Base-by-base conservation (phyloP, 2,888 invertebrate genomes). In the Caenorhabditis sinica region DNA sequence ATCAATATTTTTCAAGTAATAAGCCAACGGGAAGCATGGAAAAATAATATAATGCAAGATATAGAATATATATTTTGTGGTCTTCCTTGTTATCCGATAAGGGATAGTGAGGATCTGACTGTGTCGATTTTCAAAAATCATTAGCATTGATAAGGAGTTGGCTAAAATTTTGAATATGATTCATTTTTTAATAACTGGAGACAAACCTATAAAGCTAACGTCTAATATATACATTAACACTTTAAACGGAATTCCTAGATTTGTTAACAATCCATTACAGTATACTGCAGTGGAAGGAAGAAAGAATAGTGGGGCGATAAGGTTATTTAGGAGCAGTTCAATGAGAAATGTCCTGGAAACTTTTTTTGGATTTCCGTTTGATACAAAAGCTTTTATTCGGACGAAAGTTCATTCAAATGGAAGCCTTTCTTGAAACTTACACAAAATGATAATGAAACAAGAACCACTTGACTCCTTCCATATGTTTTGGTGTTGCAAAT, bases 381-480 rank as follows among this genome's bases (percentile, higher is more conserved):
- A 5, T 49, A 20, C 20, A n/a, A n/a, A n/a, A n/a, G 23, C 23
- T 53, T 53, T 23, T 45, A 3, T 45, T n/a, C n/a, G n/a, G n/a
- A n/a, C n/a, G n/a, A n/a, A n/a, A n/a, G n/a, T n/a, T n/a, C n/a
- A 40, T 40, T 2, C 0, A 25, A 25, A 17, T 58, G 2, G 8
- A 30, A 58, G 11, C 17, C 20, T 36, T 1, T 8, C 15, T 15
- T 28, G 28, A 2, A 1, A 17, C 65, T 65, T 30, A 49, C 65
- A 30, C n/a, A 28, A 25, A 8, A 49, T 65, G 65, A 45, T 49
- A 49, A 28, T 65, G 65, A 25, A 45, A 11, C 11, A 65, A 45
- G 30, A 49, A 65, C 65, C 65, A 65, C n/a, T 65, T 65, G 23
- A 45, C 65, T 45, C 49, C 45, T 30, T 65, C n/a, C 65, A 65